These are phyloP conservation scores for Bothrops alternatus DNA, from an alignment of 2,797 vertebrate genomes.

Conservation along the genomic window DNA sequence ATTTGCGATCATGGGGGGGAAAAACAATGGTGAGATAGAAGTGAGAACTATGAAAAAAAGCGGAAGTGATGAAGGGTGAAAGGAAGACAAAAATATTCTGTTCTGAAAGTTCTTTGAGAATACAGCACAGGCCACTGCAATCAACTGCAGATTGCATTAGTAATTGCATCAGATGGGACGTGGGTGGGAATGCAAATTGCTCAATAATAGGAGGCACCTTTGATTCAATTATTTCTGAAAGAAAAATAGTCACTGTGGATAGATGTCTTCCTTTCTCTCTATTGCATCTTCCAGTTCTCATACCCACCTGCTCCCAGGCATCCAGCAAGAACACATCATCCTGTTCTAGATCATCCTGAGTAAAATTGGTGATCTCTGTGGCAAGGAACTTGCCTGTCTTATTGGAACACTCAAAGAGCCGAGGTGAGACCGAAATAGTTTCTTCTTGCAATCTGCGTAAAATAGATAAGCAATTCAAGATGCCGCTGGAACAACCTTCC, in stretches of 20 bases:
- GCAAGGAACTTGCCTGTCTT: conserved; percentile 80
- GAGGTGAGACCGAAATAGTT: conserved; percentile 60
- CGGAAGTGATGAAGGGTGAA: neutral
- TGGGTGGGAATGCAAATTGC: neutral
- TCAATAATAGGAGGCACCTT: neutral
- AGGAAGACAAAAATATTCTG: neutral
- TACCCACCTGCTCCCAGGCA: conserved; percentile 81
- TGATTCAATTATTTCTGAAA: too few species aligned
- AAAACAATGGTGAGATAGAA: neutral
- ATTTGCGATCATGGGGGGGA: neutral
- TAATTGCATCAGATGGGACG: neutral
- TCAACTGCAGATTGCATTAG: neutral
- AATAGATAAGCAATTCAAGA: neutral
- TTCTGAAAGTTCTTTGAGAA: neutral
- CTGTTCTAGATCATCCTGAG: conserved; percentile 83
- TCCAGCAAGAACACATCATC: conserved; percentile 83
- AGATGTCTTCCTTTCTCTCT: neutral
- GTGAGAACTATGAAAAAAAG: neutral
- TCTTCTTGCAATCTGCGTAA: conserved; percentile 78
- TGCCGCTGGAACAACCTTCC: too few species aligned
- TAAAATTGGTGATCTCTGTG: conserved; percentile 80
- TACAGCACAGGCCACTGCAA: neutral
- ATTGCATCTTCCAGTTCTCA: neutral
- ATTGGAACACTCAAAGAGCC: conserved; percentile 87
- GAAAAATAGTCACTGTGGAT: neutral